A percentile compares a stretch with the other conserved stretches of the same genome.
Evolutionary conservation across 2,113 vertebrate species (phyloP).

Genomic region (Scolopax mira): DNA sequence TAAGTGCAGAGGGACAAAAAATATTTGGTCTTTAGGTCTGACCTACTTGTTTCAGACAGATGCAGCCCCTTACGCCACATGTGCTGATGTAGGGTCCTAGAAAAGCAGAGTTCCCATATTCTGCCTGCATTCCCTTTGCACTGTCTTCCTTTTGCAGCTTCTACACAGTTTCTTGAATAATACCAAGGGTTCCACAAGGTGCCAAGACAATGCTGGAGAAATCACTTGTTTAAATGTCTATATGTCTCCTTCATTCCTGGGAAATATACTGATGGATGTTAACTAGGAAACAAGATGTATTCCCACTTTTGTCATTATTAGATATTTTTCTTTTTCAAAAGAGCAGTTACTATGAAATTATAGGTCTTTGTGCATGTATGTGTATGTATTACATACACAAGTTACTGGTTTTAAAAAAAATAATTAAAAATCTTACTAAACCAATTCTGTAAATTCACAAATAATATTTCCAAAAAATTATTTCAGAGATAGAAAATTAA

Average conservation of each 20-base stretch:
- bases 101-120: background rate
- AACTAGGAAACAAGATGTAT: background rate
- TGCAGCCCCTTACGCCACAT: accelerated
- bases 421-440: background rate
- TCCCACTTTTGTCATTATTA: background rate
- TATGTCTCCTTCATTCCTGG: background rate
- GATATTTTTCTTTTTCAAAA: background rate
- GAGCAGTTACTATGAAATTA: background rate
- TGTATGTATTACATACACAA: too few relatives aligned
- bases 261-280: background rate
- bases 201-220: background rate
- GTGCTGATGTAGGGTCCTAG: background rate
- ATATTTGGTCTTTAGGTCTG: background rate
- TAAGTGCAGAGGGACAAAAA: background rate
- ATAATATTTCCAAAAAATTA: background rate
- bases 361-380: background rate
- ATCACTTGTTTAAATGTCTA: background rate
- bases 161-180: background rate
- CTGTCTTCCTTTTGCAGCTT: background rate
- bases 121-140: background rate
- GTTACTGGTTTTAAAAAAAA: background rate
- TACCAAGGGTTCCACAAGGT: background rate
- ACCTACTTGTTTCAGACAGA: background rate
- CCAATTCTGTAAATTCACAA: background rate
- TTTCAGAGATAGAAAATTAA: background rate